phyloP scores from a whole-genome alignment of 2,113 vertebrate species.

The Lota lota region DNA sequence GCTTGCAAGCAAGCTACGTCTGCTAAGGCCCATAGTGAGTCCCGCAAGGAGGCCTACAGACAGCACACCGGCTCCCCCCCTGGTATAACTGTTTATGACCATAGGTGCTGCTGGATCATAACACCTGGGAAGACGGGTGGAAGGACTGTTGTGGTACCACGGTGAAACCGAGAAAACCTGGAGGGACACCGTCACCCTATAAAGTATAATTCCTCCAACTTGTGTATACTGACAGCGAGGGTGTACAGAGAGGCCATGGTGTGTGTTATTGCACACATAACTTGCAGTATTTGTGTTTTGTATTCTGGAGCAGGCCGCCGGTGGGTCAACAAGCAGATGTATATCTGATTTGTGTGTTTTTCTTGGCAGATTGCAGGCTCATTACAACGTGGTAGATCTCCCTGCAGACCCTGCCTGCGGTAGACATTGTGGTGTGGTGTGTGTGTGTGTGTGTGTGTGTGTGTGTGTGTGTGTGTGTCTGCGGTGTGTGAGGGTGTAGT shows the following conservation, averaged over 20 bases:
- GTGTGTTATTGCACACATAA: slow-evolving; percentile 45
- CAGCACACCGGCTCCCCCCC: too few relatives aligned
- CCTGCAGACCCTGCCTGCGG: slow-evolving; percentile 16
- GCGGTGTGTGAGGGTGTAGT: not conserved
- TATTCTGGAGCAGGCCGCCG: slow-evolving; percentile 33
- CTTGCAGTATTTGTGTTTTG: slow-evolving; percentile 40
- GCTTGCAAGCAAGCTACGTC: too few relatives aligned
- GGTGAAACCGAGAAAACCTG: too few relatives aligned
- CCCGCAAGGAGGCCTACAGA: too few relatives aligned
- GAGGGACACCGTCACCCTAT: too few relatives aligned
- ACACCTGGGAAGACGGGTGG: too few relatives aligned
- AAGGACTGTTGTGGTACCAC: too few relatives aligned
- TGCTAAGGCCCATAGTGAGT: too few relatives aligned
- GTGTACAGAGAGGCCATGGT: slow-evolving; percentile 26
- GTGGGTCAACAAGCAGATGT: slow-evolving; percentile 43
- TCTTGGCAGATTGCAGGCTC: slow-evolving; percentile 37
- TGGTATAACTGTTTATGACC: too few relatives aligned
- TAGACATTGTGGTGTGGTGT: slow-evolving; percentile 14
- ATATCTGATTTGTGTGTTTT: slow-evolving; percentile 49
- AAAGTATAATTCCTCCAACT: not conserved
- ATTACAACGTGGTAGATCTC: slow-evolving; percentile 49
- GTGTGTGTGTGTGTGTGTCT: slow-evolving; percentile 3
- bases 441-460: not conserved
- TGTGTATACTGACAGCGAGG: slow-evolving; percentile 21
- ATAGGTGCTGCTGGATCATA: too few relatives aligned